These are phyloP conservation scores for Tachina grossa DNA, from an alignment of 2,888 invertebrate genomes.

Conservation along the genomic window DNA sequence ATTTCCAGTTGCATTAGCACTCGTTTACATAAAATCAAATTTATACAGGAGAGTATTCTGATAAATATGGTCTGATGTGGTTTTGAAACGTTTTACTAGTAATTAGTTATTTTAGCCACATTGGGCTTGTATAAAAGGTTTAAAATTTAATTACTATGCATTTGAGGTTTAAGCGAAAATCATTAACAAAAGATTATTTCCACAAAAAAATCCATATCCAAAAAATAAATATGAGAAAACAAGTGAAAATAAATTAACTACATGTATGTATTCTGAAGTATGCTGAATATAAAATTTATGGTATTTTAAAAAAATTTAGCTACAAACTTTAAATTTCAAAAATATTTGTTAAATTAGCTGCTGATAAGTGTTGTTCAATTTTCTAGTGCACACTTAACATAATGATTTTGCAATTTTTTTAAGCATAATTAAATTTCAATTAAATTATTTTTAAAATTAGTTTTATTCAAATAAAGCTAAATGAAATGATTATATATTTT, in stretches of 20 bases:
- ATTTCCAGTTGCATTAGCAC: not conserved
- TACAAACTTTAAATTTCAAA: not conserved
- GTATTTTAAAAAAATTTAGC: slow-evolving; percentile 1
- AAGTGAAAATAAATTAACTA: slow-evolving; percentile 9
- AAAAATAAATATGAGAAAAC: not conserved
- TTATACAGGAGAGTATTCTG: slow-evolving; percentile 15
- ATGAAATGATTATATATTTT: slow-evolving; percentile 15
- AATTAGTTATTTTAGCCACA: slow-evolving; percentile 79
- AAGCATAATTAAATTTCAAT: too few relatives aligned
- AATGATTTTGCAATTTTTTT: too few relatives aligned
- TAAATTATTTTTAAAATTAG: slow-evolving; percentile 17
- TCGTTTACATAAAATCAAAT: not conserved
- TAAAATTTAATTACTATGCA: slow-evolving; percentile 68
- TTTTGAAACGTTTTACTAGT: slow-evolving; percentile 77
- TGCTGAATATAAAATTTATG: slow-evolving; percentile 14
- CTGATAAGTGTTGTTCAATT: slow-evolving; percentile 5
- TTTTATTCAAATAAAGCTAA: too few relatives aligned
- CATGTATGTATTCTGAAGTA: not conserved
- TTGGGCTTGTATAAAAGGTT: slow-evolving; percentile 65
- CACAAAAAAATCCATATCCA: slow-evolving; percentile 8
- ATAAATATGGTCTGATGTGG: slow-evolving; percentile 72
- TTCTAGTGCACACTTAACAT: slow-evolving; percentile 13
- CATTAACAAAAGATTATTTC: slow-evolving; percentile 65
- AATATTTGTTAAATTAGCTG: slow-evolving; percentile 8
- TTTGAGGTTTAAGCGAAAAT: slow-evolving; percentile 65